phyloP scores from a whole-genome alignment of 1,140 invertebrate species.

The Liolophura sinensis region DNA sequence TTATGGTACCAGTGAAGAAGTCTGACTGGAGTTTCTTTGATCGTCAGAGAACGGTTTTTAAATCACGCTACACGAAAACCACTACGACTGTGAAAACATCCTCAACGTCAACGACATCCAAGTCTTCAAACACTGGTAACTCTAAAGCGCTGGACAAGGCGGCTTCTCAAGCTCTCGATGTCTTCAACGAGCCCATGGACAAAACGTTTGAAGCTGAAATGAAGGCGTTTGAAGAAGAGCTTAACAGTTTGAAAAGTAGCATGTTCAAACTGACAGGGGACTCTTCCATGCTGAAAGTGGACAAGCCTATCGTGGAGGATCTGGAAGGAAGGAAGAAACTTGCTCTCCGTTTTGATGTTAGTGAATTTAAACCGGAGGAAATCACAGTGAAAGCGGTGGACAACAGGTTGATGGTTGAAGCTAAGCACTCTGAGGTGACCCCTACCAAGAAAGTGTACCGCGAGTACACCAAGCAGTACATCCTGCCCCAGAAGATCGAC shows the following conservation, averaged over 20 bases:
- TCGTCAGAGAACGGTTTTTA: slow-evolving; percentile 40
- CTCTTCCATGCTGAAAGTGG: slow-evolving; percentile 32
- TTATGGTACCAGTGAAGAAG: slow-evolving; percentile 33
- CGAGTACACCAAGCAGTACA: slow-evolving; percentile 50
- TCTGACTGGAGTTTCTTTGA: slow-evolving; percentile 51
- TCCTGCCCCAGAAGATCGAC: slow-evolving; percentile 49
- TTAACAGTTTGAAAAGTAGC: slow-evolving; percentile 36
- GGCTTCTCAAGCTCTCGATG: too few relatives aligned
- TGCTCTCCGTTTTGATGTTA: slow-evolving; percentile 48
- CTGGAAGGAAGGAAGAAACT: slow-evolving; percentile 43
- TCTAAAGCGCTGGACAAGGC: too few relatives aligned
- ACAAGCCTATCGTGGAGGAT: slow-evolving; percentile 42
- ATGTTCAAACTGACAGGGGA: slow-evolving; percentile 38
- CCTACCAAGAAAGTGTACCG: slow-evolving; percentile 40
- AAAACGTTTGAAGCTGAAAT: slow-evolving; percentile 24
- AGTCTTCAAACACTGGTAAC: too few relatives aligned
- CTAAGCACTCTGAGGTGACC: slow-evolving; percentile 45
- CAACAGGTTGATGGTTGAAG: slow-evolving; percentile 42
- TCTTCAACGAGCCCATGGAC: slow-evolving; percentile 28
- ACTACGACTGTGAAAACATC: too few relatives aligned
- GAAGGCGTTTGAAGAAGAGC: slow-evolving; percentile 36
- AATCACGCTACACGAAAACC: slow-evolving; percentile 19
- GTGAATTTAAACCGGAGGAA: slow-evolving; percentile 51
- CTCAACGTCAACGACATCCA: too few relatives aligned
- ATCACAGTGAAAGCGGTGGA: slow-evolving; percentile 50